phyloP scores from a whole-genome alignment of 2,113 vertebrate species.

The Uropsilus gracilis region DNA sequence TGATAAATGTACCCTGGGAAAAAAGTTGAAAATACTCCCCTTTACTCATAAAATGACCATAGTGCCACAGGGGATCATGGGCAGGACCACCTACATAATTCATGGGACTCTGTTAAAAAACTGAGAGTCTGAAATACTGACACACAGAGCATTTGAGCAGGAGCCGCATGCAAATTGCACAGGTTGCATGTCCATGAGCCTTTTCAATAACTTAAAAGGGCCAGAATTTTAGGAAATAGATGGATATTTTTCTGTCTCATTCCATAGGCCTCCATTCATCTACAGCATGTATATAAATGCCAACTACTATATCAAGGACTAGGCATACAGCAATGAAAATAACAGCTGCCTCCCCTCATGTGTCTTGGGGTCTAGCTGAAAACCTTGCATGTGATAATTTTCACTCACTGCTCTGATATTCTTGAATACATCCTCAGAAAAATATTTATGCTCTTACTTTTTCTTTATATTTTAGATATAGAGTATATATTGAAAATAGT shows the following conservation, averaged over 20 bases:
- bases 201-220: background rate
- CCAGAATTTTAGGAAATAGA: background rate
- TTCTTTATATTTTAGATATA: background rate
- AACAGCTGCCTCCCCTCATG: background rate
- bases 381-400: background rate
- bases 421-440: background rate
- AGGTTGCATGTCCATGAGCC: rapidly evolving
- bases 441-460: background rate
- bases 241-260: background rate
- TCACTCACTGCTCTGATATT: background rate
- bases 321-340: background rate
- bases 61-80: background rate
- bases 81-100: background rate
- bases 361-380: background rate
- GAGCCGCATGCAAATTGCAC: no score
- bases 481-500: background rate
- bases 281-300: background rate
- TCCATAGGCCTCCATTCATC: background rate
- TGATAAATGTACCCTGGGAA: background rate
- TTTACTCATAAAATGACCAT: background rate
- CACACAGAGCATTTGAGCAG: background rate
- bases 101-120: background rate
- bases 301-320: background rate
- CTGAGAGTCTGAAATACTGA: background rate
- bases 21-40: background rate